Evolutionary conservation across 2,113 vertebrate species (phyloP).

Genomic region (Spermophilus dauricus): DNA sequence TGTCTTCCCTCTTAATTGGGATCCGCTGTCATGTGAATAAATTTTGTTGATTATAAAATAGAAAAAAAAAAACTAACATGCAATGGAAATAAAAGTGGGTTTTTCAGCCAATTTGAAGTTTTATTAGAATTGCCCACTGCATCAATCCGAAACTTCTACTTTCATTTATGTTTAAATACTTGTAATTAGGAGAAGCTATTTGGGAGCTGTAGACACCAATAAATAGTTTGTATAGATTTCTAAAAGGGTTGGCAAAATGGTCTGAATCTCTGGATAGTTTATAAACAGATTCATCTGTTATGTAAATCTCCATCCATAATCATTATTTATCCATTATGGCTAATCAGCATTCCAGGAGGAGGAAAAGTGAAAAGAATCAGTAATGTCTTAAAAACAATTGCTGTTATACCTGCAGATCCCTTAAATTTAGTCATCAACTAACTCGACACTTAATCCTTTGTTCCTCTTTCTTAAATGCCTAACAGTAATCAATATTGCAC

Average conservation of each 20-base stretch:
- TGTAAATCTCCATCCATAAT: slow-evolving; percentile 72
- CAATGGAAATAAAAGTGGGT: not conserved
- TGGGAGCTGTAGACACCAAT: slow-evolving; percentile 65
- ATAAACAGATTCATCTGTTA: slow-evolving; percentile 73
- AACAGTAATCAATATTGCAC: slow-evolving; percentile 56
- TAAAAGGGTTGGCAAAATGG: slow-evolving; percentile 69
- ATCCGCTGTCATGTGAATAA: slow-evolving; percentile 3
- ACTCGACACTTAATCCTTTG: slow-evolving; percentile 59
- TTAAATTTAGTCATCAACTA: slow-evolving; percentile 64
- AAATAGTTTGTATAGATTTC: slow-evolving; percentile 63
- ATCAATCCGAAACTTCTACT: slow-evolving; percentile 65
- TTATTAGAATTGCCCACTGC: slow-evolving; percentile 66
- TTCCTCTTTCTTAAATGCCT: not conserved
- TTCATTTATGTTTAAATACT: slow-evolving; percentile 79
- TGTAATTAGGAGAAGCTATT: slow-evolving; percentile 67
- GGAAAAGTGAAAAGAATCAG: slow-evolving; percentile 51
- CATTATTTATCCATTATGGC: slow-evolving; percentile 73
- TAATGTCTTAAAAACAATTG: slow-evolving; percentile 64
- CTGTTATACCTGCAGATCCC: slow-evolving; percentile 50
- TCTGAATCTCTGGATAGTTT: slow-evolving; percentile 58
- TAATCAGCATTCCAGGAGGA: slow-evolving; percentile 74
- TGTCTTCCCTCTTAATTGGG: not conserved
- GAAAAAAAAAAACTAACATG: slow-evolving; percentile 59
- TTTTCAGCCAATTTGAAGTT: slow-evolving; percentile 67
- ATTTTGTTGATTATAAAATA: slow-evolving; percentile 58